These are phyloP conservation scores for Notodonta dromedarius DNA, from an alignment of 2,888 invertebrate species.

Conservation along the genomic window DNA sequence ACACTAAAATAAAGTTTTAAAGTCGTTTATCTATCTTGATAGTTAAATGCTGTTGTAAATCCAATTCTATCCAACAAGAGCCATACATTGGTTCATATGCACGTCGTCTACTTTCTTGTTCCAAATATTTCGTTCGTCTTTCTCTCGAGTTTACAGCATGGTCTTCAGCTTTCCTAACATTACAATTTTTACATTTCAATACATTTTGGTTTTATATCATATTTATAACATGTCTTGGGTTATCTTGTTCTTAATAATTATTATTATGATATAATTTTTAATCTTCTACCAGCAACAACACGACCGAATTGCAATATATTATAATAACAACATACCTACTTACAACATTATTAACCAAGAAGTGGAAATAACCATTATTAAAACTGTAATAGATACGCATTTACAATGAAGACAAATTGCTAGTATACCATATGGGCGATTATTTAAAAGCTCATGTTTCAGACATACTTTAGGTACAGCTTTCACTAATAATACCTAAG, in stretches of 20 bases:
- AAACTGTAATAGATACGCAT: constrained; percentile 28
- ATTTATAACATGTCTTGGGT: constrained; percentile 38
- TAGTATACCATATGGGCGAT: constrained; percentile 27
- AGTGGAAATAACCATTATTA: constrained; percentile 28
- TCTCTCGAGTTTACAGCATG: constrained; percentile 48
- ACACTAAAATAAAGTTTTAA: constrained; percentile 39
- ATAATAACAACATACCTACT: constrained; percentile 35
- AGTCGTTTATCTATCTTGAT: constrained; percentile 34
- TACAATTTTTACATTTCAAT: constrained; percentile 34
- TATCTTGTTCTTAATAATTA: constrained; percentile 29
- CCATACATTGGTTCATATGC: constrained; percentile 42
- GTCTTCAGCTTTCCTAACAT: constrained; percentile 46
- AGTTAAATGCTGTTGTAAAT: constrained; percentile 27
- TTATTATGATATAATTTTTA: constrained; percentile 36
- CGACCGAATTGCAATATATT: constrained; percentile 75
- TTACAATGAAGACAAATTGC: constrained; percentile 32
- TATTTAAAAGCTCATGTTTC: constrained; percentile 27
- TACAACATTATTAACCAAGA: constrained; percentile 38
- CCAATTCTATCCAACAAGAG: constrained; percentile 21
- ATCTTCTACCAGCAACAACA: constrained; percentile 65
- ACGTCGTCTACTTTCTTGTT: constrained; percentile 47
- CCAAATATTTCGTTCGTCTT: constrained; percentile 35
- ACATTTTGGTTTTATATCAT: constrained; percentile 35
- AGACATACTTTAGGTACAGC: constrained; percentile 35
- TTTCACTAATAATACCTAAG: constrained; percentile 45